Evolutionary conservation across 2,888 invertebrate genomes (phyloP).

Genomic region (Melinopterus prodromus): DNA sequence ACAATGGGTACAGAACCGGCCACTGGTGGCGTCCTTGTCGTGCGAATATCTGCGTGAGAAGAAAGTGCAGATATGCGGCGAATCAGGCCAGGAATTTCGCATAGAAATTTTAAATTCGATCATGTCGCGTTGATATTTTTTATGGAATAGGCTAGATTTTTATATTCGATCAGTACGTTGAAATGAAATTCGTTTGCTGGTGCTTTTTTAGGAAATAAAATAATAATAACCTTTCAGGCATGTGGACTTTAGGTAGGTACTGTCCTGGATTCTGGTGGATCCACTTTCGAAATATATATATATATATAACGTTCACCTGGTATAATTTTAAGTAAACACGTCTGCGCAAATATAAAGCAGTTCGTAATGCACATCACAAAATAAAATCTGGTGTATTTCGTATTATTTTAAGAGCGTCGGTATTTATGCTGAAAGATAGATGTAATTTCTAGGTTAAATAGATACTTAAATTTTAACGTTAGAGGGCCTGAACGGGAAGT

Average conservation of each 20-base stretch:
- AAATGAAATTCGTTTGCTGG: neutral
- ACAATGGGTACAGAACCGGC: constrained; percentile 4
- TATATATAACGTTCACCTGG: neutral
- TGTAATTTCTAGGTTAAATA: neutral
- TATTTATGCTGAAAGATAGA: neutral
- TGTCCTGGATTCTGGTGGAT: neutral
- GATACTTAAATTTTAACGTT: too few relatives aligned
- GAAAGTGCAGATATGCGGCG: neutral
- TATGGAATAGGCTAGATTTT: neutral
- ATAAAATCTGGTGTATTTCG: neutral
- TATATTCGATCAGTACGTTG: neutral
- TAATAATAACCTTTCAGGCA: neutral
- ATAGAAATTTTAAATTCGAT: neutral
- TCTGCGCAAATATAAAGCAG: neutral
- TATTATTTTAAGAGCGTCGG: neutral
- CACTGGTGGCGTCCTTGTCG: neutral
- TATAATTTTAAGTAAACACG: neutral
- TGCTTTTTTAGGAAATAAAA: neutral
- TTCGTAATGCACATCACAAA: too few relatives aligned
- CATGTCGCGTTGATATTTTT: neutral
- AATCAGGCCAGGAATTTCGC: neutral
- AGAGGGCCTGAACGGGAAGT: too few relatives aligned
- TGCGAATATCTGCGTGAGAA: neutral
- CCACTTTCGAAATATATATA: neutral
- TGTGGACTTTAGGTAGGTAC: neutral